Conservation (phyloP, 2,113 vertebrate species). For the Cochlearius cochlearius region DNA sequence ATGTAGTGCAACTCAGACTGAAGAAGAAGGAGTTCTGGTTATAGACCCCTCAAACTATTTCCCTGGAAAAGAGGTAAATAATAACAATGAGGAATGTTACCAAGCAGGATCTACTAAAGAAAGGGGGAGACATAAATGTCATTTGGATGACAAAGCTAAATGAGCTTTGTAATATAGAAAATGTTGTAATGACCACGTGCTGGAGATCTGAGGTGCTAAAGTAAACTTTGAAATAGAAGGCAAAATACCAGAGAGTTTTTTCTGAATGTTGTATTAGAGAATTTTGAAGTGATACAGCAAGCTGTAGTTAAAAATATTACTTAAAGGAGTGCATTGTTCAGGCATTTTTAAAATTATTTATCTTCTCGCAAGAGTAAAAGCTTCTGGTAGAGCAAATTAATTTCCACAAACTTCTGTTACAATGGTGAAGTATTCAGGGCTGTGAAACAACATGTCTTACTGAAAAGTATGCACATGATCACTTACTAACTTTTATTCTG, state of each 20-base stretch:
- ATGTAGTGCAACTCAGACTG: neutral
- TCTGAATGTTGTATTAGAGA: neutral
- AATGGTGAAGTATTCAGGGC: neutral
- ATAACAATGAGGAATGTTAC: neutral
- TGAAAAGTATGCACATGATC: neutral
- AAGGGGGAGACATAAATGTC: neutral
- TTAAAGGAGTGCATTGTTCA: neutral
- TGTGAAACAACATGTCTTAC: neutral
- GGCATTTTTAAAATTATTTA: neutral
- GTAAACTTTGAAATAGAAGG: neutral
- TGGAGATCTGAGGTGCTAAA: neutral
- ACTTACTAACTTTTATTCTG: neutral
- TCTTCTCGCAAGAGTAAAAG: neutral
- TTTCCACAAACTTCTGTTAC: neutral
- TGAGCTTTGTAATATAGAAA: neutral
- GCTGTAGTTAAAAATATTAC: neutral
- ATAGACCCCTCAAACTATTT: neutral
- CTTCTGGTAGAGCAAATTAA: neutral
- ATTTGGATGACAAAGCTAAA: neutral
- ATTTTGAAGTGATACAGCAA: neutral
- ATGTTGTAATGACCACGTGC: fast-evolving
- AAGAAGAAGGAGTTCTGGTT: neutral
- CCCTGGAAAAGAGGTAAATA: neutral
- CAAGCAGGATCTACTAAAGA: neutral
- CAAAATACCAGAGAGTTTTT: neutral